A percentile compares a stretch with the other conserved stretches of the same genome.
These are phyloP conservation scores for Xestia ashworthii DNA, from an alignment of 2,888 invertebrate species.

Conservation along the genomic window DNA sequence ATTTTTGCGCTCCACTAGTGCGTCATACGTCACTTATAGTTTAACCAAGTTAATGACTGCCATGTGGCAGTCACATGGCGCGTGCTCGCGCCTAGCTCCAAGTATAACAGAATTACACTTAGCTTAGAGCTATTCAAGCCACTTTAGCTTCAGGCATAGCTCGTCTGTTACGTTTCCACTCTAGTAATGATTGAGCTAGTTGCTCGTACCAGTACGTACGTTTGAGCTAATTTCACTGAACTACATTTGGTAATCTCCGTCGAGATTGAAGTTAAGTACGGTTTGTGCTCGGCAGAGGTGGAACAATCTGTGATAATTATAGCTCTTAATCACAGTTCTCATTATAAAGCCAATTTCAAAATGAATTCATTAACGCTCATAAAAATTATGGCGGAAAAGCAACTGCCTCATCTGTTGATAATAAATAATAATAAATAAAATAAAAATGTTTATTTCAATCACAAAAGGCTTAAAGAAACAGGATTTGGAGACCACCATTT, in stretches of 20 bases:
- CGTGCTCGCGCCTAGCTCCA: not conserved
- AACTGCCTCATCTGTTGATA: not conserved
- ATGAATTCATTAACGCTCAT: not conserved
- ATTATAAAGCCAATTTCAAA: not conserved
- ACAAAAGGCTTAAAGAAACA: no score
- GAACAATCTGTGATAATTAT: not conserved
- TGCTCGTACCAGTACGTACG: not conserved
- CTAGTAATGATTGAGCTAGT: slow-evolving; percentile 6
- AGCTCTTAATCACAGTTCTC: not conserved
- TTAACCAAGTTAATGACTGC: not conserved
- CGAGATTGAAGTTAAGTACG: slow-evolving; percentile 8
- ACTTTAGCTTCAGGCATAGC: not conserved
- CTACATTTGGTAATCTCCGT: slow-evolving; percentile 15
- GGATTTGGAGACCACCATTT: no score
- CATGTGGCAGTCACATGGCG: not conserved
- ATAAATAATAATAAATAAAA: no score
- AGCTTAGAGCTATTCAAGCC: not conserved
- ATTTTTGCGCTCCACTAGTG: not conserved
- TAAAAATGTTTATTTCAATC: no score
- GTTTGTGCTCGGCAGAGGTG: slow-evolving; percentile 1
- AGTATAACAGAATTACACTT: slow-evolving; percentile 13
- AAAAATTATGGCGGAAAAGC: not conserved
- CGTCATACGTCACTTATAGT: no score
- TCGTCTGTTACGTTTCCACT: slow-evolving; percentile 21
- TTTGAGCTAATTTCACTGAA: slow-evolving; percentile 23